phyloP scores from a whole-genome alignment of 2,113 vertebrate species.

The human (Homo sapiens) region DNA sequence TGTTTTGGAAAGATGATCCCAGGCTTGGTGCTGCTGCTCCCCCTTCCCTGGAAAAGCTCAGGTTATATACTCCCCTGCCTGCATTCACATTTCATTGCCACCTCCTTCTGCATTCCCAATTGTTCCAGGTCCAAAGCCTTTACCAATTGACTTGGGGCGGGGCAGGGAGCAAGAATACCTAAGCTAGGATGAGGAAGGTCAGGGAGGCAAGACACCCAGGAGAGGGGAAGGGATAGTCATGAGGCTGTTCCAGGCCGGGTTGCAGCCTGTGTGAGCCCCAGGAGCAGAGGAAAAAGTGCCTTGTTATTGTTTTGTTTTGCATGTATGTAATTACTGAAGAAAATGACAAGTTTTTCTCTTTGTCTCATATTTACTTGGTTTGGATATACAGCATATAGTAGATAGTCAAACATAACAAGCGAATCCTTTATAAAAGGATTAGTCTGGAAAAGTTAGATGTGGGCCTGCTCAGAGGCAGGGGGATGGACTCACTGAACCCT shows the following conservation, averaged over 20 bases:
- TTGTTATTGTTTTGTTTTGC: not conserved
- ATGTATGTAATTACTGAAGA: not conserved
- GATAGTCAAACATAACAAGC: not conserved
- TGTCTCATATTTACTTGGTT: not conserved
- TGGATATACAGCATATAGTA: not conserved
- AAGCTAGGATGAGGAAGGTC: not conserved
- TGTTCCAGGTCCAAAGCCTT: too few relatives aligned
- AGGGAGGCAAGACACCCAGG: not conserved
- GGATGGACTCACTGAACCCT: not conserved
- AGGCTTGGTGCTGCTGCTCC: too few relatives aligned
- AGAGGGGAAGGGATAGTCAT: not conserved
- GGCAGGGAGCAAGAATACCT: accelerated
- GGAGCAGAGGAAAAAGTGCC: not conserved
- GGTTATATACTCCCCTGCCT: too few relatives aligned
- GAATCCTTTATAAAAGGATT: not conserved
- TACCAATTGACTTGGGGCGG: not conserved
- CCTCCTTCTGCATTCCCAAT: too few relatives aligned
- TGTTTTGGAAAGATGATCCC: too few relatives aligned
- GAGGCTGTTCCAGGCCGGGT: not conserved
- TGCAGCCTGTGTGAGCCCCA: not conserved
- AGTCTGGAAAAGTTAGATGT: not conserved
- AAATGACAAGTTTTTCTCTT: not conserved
- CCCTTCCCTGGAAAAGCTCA: too few relatives aligned
- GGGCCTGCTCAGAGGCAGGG: not conserved
- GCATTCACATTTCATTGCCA: too few relatives aligned